Conservation (phyloP, 2,888 invertebrate species). For the Volucella zonaria region DNA sequence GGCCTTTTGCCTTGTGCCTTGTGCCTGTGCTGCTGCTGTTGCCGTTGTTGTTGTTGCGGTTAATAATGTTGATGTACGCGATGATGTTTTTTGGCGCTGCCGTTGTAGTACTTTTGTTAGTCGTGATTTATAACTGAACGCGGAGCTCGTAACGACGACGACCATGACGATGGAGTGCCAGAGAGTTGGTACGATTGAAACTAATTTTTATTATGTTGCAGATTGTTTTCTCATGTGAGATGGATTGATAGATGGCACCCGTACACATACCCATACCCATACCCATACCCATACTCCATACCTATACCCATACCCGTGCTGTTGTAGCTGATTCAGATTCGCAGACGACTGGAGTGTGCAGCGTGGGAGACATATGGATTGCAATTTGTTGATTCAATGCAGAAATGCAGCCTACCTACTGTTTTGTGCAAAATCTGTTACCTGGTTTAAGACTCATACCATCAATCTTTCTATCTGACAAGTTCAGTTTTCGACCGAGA, state of each 20-base stretch:
- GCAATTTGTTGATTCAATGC: conserved; percentile 64
- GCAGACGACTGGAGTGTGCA: conserved; percentile 18
- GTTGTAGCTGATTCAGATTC: conserved; percentile 4
- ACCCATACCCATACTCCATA: too few species aligned
- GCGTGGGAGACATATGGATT: conserved; percentile 64
- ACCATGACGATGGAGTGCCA: conserved; percentile 16
- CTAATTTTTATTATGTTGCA: conserved; percentile 74
- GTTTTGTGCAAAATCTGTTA: conserved; percentile 52
- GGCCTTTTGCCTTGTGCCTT: conserved; percentile 9
- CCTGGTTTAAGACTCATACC: conserved; percentile 32
- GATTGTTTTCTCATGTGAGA: conserved; percentile 73
- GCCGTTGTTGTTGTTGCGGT: conserved; percentile 61
- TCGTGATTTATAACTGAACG: conserved; percentile 69
- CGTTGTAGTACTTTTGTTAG: conserved; percentile 70
- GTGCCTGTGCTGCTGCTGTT: conserved; percentile 15
- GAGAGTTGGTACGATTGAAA: conserved; percentile 64
- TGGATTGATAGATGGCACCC: conserved; percentile 74
- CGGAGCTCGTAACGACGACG: conserved; percentile 31
- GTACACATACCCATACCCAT: conserved; percentile 13
- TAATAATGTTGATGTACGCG: conserved; percentile 74
- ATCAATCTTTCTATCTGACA: conserved; percentile 69
- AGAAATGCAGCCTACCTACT: conserved; percentile 62
- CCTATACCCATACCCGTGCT: too few species aligned
- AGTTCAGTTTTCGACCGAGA: conserved; percentile 28
- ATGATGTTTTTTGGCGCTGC: conserved; percentile 74